phyloP scores from a whole-genome alignment of 2,113 vertebrate genomes.

The Halichoeres trimaculatus region DNA sequence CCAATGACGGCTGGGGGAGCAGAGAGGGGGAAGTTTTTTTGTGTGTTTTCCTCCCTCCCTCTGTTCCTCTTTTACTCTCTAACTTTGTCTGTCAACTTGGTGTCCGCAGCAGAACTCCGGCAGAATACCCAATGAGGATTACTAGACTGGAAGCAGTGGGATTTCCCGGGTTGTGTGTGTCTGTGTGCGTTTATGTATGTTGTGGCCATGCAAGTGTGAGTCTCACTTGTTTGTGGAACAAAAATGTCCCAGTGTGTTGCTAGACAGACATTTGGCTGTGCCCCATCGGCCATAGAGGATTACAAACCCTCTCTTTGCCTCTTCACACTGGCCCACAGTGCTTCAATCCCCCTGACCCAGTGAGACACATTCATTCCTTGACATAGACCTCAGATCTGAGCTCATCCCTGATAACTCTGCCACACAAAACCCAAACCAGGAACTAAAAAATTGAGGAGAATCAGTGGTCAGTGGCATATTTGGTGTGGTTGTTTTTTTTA shows the following conservation, averaged over 20 bases:
- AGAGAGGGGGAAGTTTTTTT: conserved; percentile 55
- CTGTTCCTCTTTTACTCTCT: conserved; percentile 71
- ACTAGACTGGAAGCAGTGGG: conserved; percentile 73
- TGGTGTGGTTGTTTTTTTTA: neutral
- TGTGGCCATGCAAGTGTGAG: conserved; percentile 47
- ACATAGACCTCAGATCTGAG: conserved; percentile 64
- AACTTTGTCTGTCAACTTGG: conserved; percentile 81
- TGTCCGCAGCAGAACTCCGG: conserved; percentile 75
- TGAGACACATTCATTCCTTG: conserved; percentile 75
- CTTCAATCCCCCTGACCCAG: conserved; percentile 72
- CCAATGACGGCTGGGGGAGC: conserved; percentile 68
- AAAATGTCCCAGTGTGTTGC: conserved; percentile 79
- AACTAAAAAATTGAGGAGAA: conserved; percentile 9
- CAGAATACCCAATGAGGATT: conserved; percentile 82
- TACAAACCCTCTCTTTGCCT: conserved; percentile 82
- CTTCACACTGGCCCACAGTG: conserved; percentile 79
- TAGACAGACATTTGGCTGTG: conserved; percentile 79
- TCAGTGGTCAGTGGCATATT: neutral
- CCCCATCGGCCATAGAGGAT: conserved; percentile 75
- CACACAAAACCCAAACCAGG: conserved; percentile 3
- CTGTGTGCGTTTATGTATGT: conserved; percentile 55
- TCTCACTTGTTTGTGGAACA: conserved; percentile 78
- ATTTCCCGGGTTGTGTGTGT: conserved; percentile 66
- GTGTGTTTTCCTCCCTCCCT: conserved; percentile 68
- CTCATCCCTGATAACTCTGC: conserved; percentile 48